Base-by-base conservation (phyloP, 1,140 invertebrate species). In the Meteorus sp. region DNA sequence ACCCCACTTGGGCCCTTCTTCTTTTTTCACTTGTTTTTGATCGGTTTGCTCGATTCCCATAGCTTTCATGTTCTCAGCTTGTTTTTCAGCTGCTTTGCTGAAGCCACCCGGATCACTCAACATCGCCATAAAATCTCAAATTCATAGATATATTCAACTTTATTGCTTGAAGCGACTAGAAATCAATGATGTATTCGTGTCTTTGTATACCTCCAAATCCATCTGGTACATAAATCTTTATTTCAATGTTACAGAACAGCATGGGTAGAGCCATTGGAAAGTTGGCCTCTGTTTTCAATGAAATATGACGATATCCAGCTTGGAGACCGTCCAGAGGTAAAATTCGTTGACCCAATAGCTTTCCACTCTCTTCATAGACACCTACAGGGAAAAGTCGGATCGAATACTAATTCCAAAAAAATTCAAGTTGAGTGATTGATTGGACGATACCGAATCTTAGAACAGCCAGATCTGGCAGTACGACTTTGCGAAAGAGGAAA, bases 181-280 rank as follows among this genome's bases (percentile, higher is more conserved):
- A 54, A 48, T n/a, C n/a, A n/a, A n/a, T n/a, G n/a, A n/a, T n/a
- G n/a, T n/a, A n/a, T n/a, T n/a, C n/a, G 23, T n/a, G 35, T 27
- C 22, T 13, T 35, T 22, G 27, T 41, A 74, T 76, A 93, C 93
- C 93, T 86, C 95, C 95, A 72, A 99, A 92, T 59, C 97, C 97
- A 83, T 99, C 97, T 39, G 98, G 97, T 50, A 99, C 95, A 82
- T 99, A 99, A 72, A 99, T 99, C 81, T 98, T 99, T 43, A 99
- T 84, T 80, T 98, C 95, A 69, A 99, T 97, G 75, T 97, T 95
- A 76, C 97, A 98, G 80, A 99, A 99, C 54, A 99, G 81, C 88
- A 98, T 99, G n/a, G 97, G 95, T 63, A 99, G 81, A 2, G 96
- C 97, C 89, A 99, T 95, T 11, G 97, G 95, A 75, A 99, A 99